Evolutionary conservation across 2,797 vertebrate species (phyloP).

Genomic region (Phrynocephalus forsythii): DNA sequence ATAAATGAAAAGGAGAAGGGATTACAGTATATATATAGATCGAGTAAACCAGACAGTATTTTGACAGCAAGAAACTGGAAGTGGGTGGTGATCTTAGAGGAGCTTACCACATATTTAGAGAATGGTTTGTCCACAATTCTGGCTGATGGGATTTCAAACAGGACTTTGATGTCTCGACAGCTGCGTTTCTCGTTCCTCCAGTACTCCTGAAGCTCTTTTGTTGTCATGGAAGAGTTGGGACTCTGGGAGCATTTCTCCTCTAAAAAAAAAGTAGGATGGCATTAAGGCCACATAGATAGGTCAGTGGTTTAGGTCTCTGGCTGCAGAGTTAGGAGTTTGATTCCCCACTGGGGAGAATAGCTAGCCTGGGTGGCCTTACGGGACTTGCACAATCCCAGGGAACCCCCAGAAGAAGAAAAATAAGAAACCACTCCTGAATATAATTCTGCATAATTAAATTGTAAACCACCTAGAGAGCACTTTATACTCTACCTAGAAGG

Average conservation of each 20-base stretch:
- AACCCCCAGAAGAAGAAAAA: too few relatives aligned
- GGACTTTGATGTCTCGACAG: conserved; percentile 80
- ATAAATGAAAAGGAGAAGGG: not conserved
- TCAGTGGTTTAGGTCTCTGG: too few relatives aligned
- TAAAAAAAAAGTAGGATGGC: conserved; percentile 12
- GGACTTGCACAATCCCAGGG: too few relatives aligned
- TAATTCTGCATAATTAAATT: too few relatives aligned
- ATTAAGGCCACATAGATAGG: too few relatives aligned
- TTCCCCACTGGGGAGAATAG: too few relatives aligned
- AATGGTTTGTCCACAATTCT: conserved; percentile 79
- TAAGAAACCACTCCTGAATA: too few relatives aligned
- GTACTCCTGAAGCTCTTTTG: conserved; percentile 90
- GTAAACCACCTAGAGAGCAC: too few relatives aligned
- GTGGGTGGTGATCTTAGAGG: not conserved
- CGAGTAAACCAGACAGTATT: not conserved
- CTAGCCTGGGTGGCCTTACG: too few relatives aligned
- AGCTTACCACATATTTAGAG: conserved; percentile 89
- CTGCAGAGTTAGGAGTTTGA: too few relatives aligned
- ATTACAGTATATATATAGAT: too few relatives aligned
- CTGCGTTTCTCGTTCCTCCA: conserved; percentile 81
- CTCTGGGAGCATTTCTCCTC: conserved; percentile 38
- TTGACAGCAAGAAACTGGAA: not conserved
- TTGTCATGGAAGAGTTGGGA: conserved; percentile 86
- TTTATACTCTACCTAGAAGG: too few relatives aligned
- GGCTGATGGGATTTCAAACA: conserved; percentile 88